Evolutionary conservation across 1,140 invertebrate genomes (phyloP).

Genomic region (Pseudobourletiella spinata): DNA sequence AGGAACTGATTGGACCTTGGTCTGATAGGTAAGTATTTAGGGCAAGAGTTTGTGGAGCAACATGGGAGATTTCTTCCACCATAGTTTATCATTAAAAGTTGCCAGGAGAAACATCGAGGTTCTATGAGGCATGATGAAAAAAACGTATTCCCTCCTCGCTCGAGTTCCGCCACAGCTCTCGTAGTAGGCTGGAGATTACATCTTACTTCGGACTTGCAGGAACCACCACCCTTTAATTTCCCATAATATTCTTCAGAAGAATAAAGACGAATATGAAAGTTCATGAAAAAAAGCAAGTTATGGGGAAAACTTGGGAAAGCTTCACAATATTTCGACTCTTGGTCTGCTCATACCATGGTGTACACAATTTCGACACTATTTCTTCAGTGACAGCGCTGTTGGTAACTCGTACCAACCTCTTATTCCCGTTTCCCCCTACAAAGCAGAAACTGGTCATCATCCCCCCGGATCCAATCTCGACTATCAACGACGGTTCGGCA

Average conservation of each 20-base stretch:
- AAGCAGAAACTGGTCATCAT: too few relatives aligned
- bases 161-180: neutral
- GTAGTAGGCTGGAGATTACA: too few relatives aligned
- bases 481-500: too few relatives aligned
- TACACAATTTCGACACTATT: too few relatives aligned
- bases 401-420: too few relatives aligned
- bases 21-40: neutral
- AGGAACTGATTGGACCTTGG: neutral
- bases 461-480: too few relatives aligned
- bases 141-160: slow-evolving; percentile 2
- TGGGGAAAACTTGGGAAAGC: slow-evolving; percentile 15
- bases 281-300: slow-evolving; percentile 15
- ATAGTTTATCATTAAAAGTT: slow-evolving; percentile 9
- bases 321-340: slow-evolving; percentile 19
- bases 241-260: slow-evolving; percentile 17
- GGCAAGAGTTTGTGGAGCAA: neutral
- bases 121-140: slow-evolving; percentile 17
- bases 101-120: neutral
- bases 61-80: neutral
- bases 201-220: too few relatives aligned
- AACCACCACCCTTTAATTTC: too few relatives aligned
- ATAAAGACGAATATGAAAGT: slow-evolving; percentile 19
- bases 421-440: too few relatives aligned
- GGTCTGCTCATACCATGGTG: slow-evolving; percentile 17
- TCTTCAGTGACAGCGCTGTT: too few relatives aligned